phyloP scores from a whole-genome alignment of 2,888 invertebrate species.

The Endomychus coccineus region DNA sequence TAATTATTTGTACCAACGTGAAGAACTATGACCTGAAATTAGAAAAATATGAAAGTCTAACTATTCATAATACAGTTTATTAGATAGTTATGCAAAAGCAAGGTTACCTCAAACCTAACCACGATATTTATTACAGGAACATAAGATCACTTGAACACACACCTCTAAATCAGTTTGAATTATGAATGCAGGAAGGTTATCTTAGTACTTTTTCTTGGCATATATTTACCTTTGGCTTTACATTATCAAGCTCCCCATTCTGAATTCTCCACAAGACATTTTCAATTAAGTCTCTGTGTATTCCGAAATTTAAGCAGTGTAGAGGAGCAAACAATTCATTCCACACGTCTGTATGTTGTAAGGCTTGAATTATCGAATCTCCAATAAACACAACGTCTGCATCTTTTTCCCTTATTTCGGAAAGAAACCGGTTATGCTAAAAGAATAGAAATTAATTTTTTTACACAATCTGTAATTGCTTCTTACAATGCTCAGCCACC shows the following conservation, averaged over 20 bases:
- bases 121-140: no score
- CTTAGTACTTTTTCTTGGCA: no score
- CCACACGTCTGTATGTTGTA: conserved; percentile 82
- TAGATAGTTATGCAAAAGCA: no score
- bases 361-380: conserved; percentile 76
- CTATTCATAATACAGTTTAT: no score
- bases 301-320: conserved; percentile 87
- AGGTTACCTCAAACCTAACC: no score
- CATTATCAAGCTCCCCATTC: conserved; percentile 83
- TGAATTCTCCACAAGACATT: conserved; percentile 84
- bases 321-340: conserved; percentile 84
- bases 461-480: conserved; percentile 5
- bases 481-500: conserved; percentile 74
- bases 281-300: conserved; percentile 80
- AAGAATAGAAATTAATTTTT: conserved; percentile 29
- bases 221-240: conserved; percentile 76
- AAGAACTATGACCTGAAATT: conserved; percentile 69
- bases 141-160: no score
- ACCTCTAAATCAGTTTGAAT: no score
- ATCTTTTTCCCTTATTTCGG: conserved; percentile 81
- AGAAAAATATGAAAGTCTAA: conserved; percentile 17
- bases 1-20: conserved; percentile 87
- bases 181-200: no score
- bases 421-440: conserved; percentile 79
- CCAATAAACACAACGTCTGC: conserved; percentile 89